phyloP scores from a whole-genome alignment of 2,113 vertebrate genomes.

The Pterophyllum scalare region DNA sequence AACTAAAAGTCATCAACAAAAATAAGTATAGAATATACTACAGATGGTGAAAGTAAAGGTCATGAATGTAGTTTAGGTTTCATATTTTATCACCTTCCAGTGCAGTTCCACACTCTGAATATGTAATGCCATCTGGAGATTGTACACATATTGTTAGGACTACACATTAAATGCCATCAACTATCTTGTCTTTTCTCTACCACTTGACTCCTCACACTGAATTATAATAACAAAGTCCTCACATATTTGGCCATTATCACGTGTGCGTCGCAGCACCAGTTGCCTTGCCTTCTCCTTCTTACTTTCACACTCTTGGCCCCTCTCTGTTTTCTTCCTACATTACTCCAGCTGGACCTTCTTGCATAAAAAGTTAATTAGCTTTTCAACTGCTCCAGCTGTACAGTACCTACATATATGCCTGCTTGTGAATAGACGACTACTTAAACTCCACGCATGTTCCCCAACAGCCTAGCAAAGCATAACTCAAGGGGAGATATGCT shows the following conservation, averaged over 20 bases:
- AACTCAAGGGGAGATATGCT: constrained; percentile 10
- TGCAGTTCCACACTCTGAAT: not conserved
- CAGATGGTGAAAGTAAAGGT: not conserved
- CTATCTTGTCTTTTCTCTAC: not conserved
- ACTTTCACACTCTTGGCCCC: constrained; percentile 26
- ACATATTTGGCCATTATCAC: constrained; percentile 35
- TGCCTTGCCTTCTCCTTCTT: constrained; percentile 35
- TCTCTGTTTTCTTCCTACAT: constrained; percentile 31
- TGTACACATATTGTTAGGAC: not conserved
- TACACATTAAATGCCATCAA: not conserved
- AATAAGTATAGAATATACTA: not conserved
- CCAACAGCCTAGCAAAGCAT: not conserved
- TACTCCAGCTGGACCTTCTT: constrained; percentile 22
- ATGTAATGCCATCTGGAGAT: not conserved
- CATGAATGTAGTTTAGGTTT: not conserved
- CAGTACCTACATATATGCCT: not conserved
- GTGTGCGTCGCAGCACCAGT: constrained; percentile 25
- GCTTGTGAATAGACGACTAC: not conserved
- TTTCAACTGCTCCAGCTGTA: constrained; percentile 18
- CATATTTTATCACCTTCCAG: not conserved
- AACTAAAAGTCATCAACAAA: not conserved
- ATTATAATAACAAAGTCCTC: constrained; percentile 38
- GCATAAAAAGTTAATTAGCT: constrained; percentile 46
- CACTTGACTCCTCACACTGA: constrained; percentile 25
- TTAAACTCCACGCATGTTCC: constrained; percentile 1